Conservation (phyloP, 2,113 vertebrate genomes). For the Gymnogyps californianus region DNA sequence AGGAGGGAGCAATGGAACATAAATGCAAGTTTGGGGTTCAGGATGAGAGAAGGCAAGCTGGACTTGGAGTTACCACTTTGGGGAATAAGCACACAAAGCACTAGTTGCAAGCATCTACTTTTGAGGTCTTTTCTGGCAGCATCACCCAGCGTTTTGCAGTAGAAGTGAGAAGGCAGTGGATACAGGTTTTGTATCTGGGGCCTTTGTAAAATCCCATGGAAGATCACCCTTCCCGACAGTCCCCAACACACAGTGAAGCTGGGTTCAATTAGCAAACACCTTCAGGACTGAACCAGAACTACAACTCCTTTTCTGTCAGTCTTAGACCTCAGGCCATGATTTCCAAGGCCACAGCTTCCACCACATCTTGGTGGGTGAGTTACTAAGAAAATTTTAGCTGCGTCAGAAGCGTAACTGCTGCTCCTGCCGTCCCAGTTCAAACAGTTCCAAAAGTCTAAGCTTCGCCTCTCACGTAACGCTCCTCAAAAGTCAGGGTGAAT, state of each 20-base stretch:
- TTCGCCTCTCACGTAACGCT: not conserved
- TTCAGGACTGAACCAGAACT: not conserved
- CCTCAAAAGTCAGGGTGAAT: not conserved
- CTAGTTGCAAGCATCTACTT: not conserved
- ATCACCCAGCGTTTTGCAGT: not conserved
- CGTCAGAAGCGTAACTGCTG: not conserved
- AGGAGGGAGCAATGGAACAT: slow-evolving; percentile 2
- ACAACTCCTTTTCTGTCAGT: not conserved
- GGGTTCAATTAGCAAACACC: not conserved
- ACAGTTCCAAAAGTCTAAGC: not conserved
- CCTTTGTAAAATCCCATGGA: not conserved
- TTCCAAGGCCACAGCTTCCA: not conserved
- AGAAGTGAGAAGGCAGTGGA: not conserved
- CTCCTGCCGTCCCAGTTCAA: not conserved
- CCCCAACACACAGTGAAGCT: not conserved
- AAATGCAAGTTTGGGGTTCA: not conserved
- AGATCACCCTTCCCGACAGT: not conserved
- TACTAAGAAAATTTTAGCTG: not conserved
- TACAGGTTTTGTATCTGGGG: not conserved
- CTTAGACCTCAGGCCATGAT: accelerated
- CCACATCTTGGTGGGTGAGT: not conserved
- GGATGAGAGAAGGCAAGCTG: slow-evolving; percentile 19
- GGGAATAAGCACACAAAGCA: not conserved
- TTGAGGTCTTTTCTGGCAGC: not conserved
- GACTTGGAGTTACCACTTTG: not conserved